These are phyloP conservation scores for Teinopalpus imperialis DNA, from an alignment of 2,888 invertebrate species.

Conservation along the genomic window DNA sequence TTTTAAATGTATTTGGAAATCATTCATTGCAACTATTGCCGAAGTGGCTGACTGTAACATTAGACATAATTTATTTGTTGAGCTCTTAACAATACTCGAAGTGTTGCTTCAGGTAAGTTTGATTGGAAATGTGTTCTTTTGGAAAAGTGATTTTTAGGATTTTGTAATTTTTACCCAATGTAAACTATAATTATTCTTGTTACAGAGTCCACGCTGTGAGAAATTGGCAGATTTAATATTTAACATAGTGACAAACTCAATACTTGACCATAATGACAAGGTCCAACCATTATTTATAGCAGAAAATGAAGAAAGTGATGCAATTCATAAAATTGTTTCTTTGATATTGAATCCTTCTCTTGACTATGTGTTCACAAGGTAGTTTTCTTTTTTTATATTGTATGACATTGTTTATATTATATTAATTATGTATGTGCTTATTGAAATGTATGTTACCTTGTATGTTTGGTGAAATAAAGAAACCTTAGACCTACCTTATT, in stretches of 20 bases:
- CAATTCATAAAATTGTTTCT: conserved; percentile 39
- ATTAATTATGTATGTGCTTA: no score
- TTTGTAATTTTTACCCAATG: no score
- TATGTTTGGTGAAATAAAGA: no score
- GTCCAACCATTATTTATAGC: conserved; percentile 40
- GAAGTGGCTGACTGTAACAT: conserved; percentile 53
- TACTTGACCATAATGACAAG: conserved; percentile 41
- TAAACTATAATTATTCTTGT: neutral
- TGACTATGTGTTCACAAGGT: conserved; percentile 43
- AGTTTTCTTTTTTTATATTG: conserved; percentile 13
- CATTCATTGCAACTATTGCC: conserved; percentile 49
- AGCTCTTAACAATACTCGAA: conserved; percentile 43
- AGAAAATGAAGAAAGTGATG: conserved; percentile 33
- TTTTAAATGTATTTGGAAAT: conserved; percentile 61
- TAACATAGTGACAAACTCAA: conserved; percentile 41
- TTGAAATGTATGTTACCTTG: no score
- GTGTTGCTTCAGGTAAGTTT: conserved; percentile 49
- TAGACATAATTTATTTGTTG: conserved; percentile 51
- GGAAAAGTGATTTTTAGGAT: no score
- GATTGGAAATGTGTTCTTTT: no score
- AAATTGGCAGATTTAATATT: conserved; percentile 41
- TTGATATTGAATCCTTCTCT: conserved; percentile 39
- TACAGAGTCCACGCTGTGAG: conserved; percentile 20
- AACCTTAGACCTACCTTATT: no score
- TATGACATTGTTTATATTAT: no score